Evolutionary conservation across 2,888 invertebrate species (phyloP).

Genomic region (Ectobius pallidus): DNA sequence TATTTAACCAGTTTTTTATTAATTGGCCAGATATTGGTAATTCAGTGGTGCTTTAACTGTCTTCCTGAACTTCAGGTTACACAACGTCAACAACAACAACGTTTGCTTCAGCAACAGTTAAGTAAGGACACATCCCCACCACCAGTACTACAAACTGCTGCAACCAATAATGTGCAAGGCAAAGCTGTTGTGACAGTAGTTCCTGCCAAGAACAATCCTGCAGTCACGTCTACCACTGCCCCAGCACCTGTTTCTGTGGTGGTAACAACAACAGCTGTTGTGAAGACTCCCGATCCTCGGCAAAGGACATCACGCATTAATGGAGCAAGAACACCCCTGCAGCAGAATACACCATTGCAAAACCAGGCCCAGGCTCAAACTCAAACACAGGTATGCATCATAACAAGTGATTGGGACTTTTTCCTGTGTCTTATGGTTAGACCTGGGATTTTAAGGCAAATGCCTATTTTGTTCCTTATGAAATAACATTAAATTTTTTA

Average conservation of each 20-base stretch:
- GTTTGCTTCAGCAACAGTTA: slow-evolving; percentile 62
- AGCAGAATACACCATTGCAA: background rate
- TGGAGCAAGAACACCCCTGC: slow-evolving; percentile 40
- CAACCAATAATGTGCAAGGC: slow-evolving; percentile 10
- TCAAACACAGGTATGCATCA: slow-evolving; percentile 24
- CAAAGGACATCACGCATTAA: slow-evolving; percentile 42
- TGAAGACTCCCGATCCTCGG: slow-evolving; percentile 9
- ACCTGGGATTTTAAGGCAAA: too few relatives aligned
- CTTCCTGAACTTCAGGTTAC: slow-evolving; percentile 63
- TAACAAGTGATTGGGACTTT: too few relatives aligned
- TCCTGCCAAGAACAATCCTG: slow-evolving; percentile 3
- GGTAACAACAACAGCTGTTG: background rate
- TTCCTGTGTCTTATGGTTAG: too few relatives aligned
- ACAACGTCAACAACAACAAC: slow-evolving; percentile 69
- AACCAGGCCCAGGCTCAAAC: background rate
- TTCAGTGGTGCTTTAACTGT: too few relatives aligned
- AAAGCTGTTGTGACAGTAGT: background rate
- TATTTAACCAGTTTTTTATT: too few relatives aligned
- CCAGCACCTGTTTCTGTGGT: background rate
- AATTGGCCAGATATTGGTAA: too few relatives aligned
- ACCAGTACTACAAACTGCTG: slow-evolving; percentile 48
- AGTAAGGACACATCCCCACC: slow-evolving; percentile 43
- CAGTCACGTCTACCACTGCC: background rate
- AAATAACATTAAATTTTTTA: too few relatives aligned
- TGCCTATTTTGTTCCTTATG: too few relatives aligned